Base-by-base conservation (phyloP, 1,140 invertebrate genomes). In the Trichoplusia ni region DNA sequence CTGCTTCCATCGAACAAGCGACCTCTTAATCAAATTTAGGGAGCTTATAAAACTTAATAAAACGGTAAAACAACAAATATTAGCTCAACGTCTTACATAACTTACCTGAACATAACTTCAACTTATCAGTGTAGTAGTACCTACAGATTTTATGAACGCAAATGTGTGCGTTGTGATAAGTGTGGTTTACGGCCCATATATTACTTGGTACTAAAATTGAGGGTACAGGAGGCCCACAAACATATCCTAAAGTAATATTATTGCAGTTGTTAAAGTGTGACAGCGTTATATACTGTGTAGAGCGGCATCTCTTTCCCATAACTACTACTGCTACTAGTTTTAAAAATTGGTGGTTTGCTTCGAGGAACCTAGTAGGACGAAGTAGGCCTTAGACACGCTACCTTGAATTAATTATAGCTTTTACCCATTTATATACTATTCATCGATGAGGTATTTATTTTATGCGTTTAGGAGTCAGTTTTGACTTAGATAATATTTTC, bases 141-240 rank as follows among this genome's bases (percentile, higher is more conserved):
- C n/a, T n/a, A 44, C 40, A 46, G 16, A 47, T 47, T 60, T 60
- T 46, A 60, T 29, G 56, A 19, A 60, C 14, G 47, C 33, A 35
- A 46, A 74, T 81, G 81, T 79, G 72, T 79, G 64, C 64, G 60
- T 58, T 72, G 71, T 81, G 84, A 86, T 86, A 86, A 84, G 81
- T 82, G 69, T 79, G 56, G 69, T 86, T 88, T 88, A 88, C 76
- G 74, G 67, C 66, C 67, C 71, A 75, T 85, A 88, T 84, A 85
- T 84, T 80, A 77, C 67, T 70, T 21, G 67, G 64, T 69, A 75
- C 54, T 51, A 73, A 81, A 84, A 85, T 85, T 79, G 74, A 74
- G 74, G 72, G 51, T 65, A 70, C 65, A 59, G 49, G 54, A 75
- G 71, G 74, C 64, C 58, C 70, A 73, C 73, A 77, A 74, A 19